Percentiles rank a stretch among this genome's conserved stretches.
Conservation (phyloP, 2,888 invertebrate species). For the Tupiocoris notatus region DNA sequence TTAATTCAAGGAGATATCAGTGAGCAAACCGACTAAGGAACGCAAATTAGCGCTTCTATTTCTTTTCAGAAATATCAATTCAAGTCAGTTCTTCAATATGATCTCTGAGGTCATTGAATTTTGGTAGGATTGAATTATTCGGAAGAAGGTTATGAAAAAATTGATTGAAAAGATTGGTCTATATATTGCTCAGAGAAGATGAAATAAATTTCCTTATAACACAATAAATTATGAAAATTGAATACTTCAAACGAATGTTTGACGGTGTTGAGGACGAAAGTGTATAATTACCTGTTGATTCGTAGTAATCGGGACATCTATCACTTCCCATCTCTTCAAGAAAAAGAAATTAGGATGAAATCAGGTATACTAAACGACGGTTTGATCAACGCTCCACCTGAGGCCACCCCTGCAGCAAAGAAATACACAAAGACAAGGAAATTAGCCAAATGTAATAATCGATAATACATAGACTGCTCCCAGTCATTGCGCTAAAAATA, state of each 20-base stretch:
- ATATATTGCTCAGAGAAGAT: no score
- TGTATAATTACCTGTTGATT: conserved; percentile 15
- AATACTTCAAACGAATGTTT: neutral
- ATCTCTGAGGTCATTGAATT: neutral
- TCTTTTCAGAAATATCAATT: no score
- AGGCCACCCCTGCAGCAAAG: conserved; percentile 31
- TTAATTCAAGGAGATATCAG: no score
- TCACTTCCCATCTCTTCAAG: conserved; percentile 35
- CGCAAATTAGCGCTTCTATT: no score
- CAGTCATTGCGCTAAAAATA: no score
- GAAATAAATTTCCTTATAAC: no score
- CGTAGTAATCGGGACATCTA: conserved; percentile 6
- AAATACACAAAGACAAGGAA: neutral
- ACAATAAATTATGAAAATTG: neutral
- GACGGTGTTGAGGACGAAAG: neutral
- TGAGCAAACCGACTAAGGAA: no score
- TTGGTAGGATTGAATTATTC: neutral
- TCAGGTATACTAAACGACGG: conserved; percentile 29
- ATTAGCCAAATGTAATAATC: no score
- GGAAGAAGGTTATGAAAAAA: no score
- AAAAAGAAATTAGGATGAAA: neutral
- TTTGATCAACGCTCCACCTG: conserved; percentile 21
- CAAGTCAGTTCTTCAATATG: neutral
- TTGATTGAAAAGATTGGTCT: no score
- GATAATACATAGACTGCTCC: no score